A percentile compares a stretch with the other conserved stretches of the same genome.
phyloP scores from a whole-genome alignment of 2,888 invertebrate genomes.

The Diplolepis rosae region DNA sequence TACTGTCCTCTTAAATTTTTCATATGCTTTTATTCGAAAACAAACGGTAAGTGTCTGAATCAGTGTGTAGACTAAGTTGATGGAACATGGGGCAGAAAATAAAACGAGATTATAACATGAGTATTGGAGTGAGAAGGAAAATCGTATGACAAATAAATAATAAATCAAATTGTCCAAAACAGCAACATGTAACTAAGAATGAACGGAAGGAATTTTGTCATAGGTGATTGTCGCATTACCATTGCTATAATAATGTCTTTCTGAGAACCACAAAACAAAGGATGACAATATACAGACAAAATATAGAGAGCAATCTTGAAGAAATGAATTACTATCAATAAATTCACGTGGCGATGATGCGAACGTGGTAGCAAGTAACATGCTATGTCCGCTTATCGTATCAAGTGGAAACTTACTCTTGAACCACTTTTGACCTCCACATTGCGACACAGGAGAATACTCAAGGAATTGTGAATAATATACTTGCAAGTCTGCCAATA shows the following conservation, averaged over 20 bases:
- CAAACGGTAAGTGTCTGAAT: no score
- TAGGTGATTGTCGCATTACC: background rate
- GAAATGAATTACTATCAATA: background rate
- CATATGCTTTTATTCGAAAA: no score
- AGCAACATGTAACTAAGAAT: background rate
- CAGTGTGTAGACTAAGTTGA: no score
- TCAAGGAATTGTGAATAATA: background rate
- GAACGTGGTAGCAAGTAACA: background rate
- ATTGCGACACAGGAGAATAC: slow-evolving; percentile 1
- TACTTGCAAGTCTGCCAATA: background rate
- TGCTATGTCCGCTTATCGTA: slow-evolving; percentile 16
- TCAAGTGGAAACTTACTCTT: slow-evolving; percentile 24
- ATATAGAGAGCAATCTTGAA: background rate
- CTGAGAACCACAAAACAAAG: background rate
- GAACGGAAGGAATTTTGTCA: background rate
- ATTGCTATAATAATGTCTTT: background rate
- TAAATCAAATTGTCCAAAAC: background rate
- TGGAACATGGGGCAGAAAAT: no score
- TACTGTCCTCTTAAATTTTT: no score
- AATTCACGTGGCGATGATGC: slow-evolving; percentile 7
- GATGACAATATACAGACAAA: background rate
- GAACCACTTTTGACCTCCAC: slow-evolving; percentile 21
- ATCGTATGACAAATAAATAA: no score
- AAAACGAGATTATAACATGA: no score
- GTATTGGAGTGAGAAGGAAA: no score